Evolutionary conservation across 2,113 vertebrate genomes (phyloP), one percentile per base, ranked within the genome.

Genomic region (Gopherus flavomarginatus): DNA sequence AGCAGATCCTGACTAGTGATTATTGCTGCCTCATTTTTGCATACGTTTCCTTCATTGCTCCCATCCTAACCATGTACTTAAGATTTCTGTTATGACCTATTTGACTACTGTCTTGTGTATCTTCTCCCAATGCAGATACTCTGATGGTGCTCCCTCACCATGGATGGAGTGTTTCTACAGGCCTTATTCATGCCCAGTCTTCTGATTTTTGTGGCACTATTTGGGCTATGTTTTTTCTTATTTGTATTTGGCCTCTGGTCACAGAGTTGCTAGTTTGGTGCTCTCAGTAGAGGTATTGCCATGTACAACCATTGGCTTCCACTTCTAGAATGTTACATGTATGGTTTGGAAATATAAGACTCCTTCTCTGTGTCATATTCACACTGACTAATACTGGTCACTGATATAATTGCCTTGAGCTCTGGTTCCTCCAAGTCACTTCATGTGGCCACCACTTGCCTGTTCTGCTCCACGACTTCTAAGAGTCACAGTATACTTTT

Each of bases 241-340:
- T 24, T 8, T 54, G 1, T 85, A 83, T 13, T 26, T 53, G 11
- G 42, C 3, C 11, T 22, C 72, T 47, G 85, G 10, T 0, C 24
- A 31, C 21, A 56, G 47, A 83, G 42, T 1, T 49, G 3, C 5
- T 81, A 59, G 1, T 53, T 13, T 82, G 57, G 14, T 2, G 1
- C 22, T 89, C 83, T 65, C 31, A 91, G 62, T 4, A 84, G 31
- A 5, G 3, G 12, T 81, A 78, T 17, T 65, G 19, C 35, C 38
- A 90, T 5, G 3, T 1, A 31, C 17, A 38, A 44, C 1, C 10
- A 26, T 5, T 77, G 17, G 56, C 22, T 47, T 86, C 0, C 5
- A 5, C n/a, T 62, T 90, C 84, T 8, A 57, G 9, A 85, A 14
- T 27, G 14, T 59, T 86, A 38, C 4, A 44, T 5, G 31, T 57